These are phyloP conservation scores for Mesocricetus auratus DNA, from an alignment of 2,113 vertebrate genomes.

Conservation along the genomic window DNA sequence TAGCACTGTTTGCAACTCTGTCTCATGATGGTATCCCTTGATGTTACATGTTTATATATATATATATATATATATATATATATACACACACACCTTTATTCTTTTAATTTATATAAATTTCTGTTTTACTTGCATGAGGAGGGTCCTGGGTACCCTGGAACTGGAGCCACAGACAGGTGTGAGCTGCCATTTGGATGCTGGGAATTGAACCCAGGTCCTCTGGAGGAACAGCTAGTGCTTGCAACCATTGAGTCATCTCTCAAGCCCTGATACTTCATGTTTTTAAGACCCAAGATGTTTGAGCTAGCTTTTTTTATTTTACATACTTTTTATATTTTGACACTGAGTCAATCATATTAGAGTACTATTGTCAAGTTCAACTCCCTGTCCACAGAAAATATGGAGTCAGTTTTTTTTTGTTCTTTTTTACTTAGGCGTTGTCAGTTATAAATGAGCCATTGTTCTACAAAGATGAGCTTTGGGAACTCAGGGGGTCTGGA, in stretches of 20 bases:
- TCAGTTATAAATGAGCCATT: background rate
- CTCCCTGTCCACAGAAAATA: background rate
- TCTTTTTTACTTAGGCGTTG: background rate
- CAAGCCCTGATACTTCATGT: background rate
- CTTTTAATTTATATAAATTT: background rate
- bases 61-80: too few species aligned
- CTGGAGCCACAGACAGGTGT: background rate
- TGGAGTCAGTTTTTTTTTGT: background rate
- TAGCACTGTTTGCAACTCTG: background rate
- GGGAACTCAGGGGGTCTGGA: background rate
- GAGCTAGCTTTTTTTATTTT: background rate
- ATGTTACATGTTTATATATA: background rate
- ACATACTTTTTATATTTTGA: slow-evolving; percentile 9
- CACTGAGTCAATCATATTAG: background rate
- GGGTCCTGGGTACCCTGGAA: background rate
- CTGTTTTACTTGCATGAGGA: background rate
- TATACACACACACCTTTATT: too few species aligned
- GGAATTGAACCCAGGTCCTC: too few species aligned
- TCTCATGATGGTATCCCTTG: background rate
- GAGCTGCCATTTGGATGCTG: background rate
- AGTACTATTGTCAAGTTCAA: background rate
- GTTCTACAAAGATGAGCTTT: background rate
- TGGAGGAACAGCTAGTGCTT: too few species aligned
- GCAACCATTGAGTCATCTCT: too few species aligned
- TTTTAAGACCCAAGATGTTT: background rate